Base-by-base conservation (phyloP, 2,888 invertebrate species). In the Protophormia terraenovae region DNA sequence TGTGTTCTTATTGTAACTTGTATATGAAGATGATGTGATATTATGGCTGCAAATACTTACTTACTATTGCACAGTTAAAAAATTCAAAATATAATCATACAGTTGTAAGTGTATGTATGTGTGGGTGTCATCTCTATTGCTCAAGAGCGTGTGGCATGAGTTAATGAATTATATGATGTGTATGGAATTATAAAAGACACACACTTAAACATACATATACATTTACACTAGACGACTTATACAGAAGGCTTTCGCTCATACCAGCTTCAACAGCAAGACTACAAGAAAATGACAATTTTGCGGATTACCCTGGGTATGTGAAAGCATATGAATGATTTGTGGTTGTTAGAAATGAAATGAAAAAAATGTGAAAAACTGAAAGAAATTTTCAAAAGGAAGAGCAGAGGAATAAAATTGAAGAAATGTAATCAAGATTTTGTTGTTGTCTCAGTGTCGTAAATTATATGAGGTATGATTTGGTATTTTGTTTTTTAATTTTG, bases 121-220 rank as follows among this genome's bases (percentile, higher is more conserved):
- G 22, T 58, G 55, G 27, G 29, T 14, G 55, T 41, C 38, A 14
- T 3, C 35, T 67, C 4, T 24, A 41, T n/a, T 41, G 35, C 41
- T 45, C 12, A 12, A 55, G 35, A 50, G 6, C 19, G 62, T 41
- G 67, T 73, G 77, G 84, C 77, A 84, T 84, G 84, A 81, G 84
- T 81, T 84, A 84, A 84, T 84, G 81, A 84, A 84, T 84, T 84
- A 81, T 81, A 81, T 81, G 81, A 84, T 84, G 84, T 84, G 81
- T 73, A 73, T 29, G 84, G 84, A 81, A 84, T 84, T 81, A 84
- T 47, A 84, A 84, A 22, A 72, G 66, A 76, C 32, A 79, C 50
- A 62, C 38, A 50, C 14, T 24, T 3, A 53, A 0, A 19, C 35
- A 16, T 14, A 62, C 45, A 45, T 3, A 53, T 1, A 19, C 35